Base-by-base conservation (phyloP, 1,140 invertebrate genomes). In the Schlechtendalia chinensis region DNA sequence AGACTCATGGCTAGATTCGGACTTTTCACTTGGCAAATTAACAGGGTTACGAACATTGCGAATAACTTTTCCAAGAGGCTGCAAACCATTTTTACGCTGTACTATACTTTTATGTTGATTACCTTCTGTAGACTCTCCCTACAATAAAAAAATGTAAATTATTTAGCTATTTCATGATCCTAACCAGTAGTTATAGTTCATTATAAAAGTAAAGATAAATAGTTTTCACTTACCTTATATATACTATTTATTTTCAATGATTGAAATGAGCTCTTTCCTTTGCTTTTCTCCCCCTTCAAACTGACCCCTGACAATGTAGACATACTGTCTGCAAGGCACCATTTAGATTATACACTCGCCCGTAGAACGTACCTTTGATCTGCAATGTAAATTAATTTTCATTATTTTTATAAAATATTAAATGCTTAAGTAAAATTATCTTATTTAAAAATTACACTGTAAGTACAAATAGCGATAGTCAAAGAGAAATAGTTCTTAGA, bases 241-340 rank as follows among this genome's bases (percentile, higher is more conserved):
- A 97, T 91, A 89, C 90, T 96, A 93, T 98, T 98, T 90, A 98
- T 97, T 90, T 98, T 95, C 89, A 97, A 91, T 87, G 95, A 93
- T 88, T 95, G 93, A 90, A 92, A 98, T 90, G 58, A 22, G 14
- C 96, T 97, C 87, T 91, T 91, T 91, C 96, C 96, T 89, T 81
- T 81, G 69, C 91, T 91, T 92, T 94, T 94, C 92, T 95, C 93
- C 92, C 92, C 93, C 91, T 92, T 92, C 87, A 90, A 89, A 88
- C 89, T 89, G 88, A 90, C 88, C 90, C 91, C 91, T 87, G 91
- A 90, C 90, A 92, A 89, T 91, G 92, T 91, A 91, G 92, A 93
- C 92, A 94, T 94, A 89, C 91, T 94, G 92, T 91, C 90, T 90
- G 90, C 90, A 91, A 89, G 89, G 90, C 91, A 91, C 91, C 92